Evolutionary conservation across 2,797 vertebrate genomes (phyloP).

Genomic region (Gallinago solitaria): DNA sequence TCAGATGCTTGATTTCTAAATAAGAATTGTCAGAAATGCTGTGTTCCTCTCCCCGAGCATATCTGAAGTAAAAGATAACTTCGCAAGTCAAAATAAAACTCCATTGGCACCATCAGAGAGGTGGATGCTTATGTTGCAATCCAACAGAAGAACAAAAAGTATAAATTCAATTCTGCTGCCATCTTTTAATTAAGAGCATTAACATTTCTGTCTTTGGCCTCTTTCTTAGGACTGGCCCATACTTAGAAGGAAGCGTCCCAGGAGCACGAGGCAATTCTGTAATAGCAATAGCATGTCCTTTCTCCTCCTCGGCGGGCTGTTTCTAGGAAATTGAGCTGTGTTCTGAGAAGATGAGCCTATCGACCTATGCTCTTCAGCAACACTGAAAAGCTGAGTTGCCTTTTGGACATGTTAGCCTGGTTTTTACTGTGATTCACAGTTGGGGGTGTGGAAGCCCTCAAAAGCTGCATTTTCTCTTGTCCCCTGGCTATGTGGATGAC

Average conservation of each 20-base stretch:
- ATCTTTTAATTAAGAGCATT: neutral
- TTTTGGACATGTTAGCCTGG: neutral
- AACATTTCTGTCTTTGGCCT: neutral
- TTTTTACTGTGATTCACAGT: neutral
- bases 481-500: accelerated
- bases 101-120: neutral
- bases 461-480: neutral
- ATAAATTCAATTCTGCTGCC: neutral
- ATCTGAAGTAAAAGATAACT: neutral
- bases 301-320: neutral
- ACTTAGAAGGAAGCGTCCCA: neutral
- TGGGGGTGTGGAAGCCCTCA: neutral
- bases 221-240: neutral
- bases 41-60: neutral
- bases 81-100: neutral
- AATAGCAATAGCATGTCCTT: neutral
- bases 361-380: neutral
- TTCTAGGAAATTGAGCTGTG: slow-evolving; percentile 27
- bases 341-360: slow-evolving; percentile 61
- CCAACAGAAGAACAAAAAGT: neutral
- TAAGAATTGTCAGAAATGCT: neutral
- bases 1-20: neutral
- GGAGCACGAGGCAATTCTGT: neutral
- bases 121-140: neutral
- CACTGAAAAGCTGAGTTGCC: neutral